These are phyloP conservation scores for Amiota minor DNA, from an alignment of 2,888 invertebrate species.

Conservation along the genomic window DNA sequence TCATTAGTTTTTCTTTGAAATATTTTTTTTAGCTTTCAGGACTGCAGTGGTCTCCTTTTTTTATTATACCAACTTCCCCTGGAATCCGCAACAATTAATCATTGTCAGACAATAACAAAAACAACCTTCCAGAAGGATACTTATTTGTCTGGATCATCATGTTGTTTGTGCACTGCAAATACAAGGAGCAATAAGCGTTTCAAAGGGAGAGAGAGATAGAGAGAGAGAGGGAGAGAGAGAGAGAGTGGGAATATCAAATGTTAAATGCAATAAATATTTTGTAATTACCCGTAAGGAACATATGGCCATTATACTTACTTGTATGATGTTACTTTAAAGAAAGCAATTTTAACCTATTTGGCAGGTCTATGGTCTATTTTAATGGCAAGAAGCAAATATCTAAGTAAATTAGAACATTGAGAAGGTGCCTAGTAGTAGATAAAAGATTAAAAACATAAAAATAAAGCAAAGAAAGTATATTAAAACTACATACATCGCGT, in stretches of 20 bases:
- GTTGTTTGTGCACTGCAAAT: neutral
- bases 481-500: neutral
- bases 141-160: slow-evolving; percentile 35
- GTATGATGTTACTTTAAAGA: too few species aligned
- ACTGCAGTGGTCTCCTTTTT: too few species aligned
- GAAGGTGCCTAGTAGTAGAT: too few species aligned
- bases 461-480: slow-evolving; percentile 26
- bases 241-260: slow-evolving; percentile 62
- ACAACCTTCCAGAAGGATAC: slow-evolving; percentile 20
- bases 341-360: too few species aligned
- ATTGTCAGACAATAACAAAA: slow-evolving; percentile 42
- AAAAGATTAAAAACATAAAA: neutral
- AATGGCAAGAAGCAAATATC: slow-evolving; percentile 21
- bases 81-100: slow-evolving; percentile 46
- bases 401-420: too few species aligned
- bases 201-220: neutral
- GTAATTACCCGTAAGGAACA: slow-evolving; percentile 69
- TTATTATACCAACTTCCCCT: neutral
- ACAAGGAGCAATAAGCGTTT: slow-evolving; percentile 3
- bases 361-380: neutral
- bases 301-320: neutral
- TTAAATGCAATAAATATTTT: slow-evolving; percentile 72
- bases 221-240: neutral
- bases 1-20: too few species aligned
- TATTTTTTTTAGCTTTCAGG: too few species aligned